Conservation (phyloP, 2,888 invertebrate species). For the Lasioglossum pauxillum region DNA sequence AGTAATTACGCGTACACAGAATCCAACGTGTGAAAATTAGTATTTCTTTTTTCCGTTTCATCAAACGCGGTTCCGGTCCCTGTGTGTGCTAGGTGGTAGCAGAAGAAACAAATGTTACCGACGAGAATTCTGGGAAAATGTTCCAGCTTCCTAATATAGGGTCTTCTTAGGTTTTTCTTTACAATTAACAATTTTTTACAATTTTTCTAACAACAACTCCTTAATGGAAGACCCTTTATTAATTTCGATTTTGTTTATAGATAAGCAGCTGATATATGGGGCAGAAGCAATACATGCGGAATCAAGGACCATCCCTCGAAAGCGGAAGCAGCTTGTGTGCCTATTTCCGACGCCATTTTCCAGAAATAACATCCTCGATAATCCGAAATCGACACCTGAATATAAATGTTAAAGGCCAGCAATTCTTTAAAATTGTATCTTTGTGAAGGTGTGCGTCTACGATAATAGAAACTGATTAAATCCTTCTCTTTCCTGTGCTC, state of each 20-base stretch:
- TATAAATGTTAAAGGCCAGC: neutral
- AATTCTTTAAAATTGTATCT: neutral
- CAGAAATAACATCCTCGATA: neutral
- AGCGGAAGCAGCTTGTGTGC: neutral
- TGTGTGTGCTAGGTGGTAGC: neutral
- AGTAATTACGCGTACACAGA: neutral
- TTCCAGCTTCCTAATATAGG: neutral
- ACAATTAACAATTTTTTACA: too few relatives aligned
- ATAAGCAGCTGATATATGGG: neutral
- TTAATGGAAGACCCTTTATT: too few relatives aligned
- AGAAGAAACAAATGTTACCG: too few relatives aligned
- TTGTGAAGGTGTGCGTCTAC: too few relatives aligned
- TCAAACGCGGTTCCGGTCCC: too few relatives aligned
- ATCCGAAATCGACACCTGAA: neutral
- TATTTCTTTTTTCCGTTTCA: neutral
- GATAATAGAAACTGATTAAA: too few relatives aligned
- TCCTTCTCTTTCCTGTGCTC: too few relatives aligned
- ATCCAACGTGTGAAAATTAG: neutral
- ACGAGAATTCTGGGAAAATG: neutral
- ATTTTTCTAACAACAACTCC: too few relatives aligned
- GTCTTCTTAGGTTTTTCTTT: too few relatives aligned
- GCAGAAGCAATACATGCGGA: neutral
- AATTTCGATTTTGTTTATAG: neutral
- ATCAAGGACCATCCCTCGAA: neutral
- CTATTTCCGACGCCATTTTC: neutral